Base-by-base conservation (phyloP, 2,888 invertebrate species). In the Phortica magna region DNA sequence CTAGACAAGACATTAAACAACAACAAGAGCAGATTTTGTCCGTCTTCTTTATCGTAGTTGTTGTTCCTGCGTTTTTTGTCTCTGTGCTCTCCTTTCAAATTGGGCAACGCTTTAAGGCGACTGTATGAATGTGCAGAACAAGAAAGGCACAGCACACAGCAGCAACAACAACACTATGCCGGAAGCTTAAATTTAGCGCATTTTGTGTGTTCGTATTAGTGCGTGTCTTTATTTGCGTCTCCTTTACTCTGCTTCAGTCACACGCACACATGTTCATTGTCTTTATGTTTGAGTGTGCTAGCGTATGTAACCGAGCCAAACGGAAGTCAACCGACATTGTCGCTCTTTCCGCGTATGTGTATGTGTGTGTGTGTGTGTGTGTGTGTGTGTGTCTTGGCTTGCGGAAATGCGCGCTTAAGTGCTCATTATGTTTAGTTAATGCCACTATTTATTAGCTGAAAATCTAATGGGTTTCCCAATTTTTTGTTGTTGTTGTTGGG, bases 371-470 rank as follows among this genome's bases (percentile, higher is more conserved):
- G 7, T 68, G 43, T 68, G 48, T 48, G 43, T 68, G 53, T 71
- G 55, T 31, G 53, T 9, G 53, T 14, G 2, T 22, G 48, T 71
- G 43, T 59, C 17, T 80, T 73, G 75, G 78, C 77, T 65, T 72
- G 79, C 85, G 87, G 87, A 84, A 84, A 82, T 84, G 81, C 83
- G 81, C 87, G 83, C 87, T 84, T 87, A 87, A 85, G 85, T 87
- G 87, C 84, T 84, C 87, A 86, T 84, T 84, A 84, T 86, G 87
- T 86, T 84, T 84, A 83, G 83, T 84, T 86, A 87, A 84, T 84
- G 85, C 80, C 75, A 80, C 87, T 86, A 86, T 84, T 84, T 86
- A 84, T 84, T 84, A 84, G 86, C 22, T 19, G 84, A 84, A 84
- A 55, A 86, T 84, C 82, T 83, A 86, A 84, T 86, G 84, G 83